A percentile compares a stretch with the other conserved stretches of the same genome.
phyloP scores from a whole-genome alignment of 1,140 invertebrate species.

The Eupeodes corollae region DNA sequence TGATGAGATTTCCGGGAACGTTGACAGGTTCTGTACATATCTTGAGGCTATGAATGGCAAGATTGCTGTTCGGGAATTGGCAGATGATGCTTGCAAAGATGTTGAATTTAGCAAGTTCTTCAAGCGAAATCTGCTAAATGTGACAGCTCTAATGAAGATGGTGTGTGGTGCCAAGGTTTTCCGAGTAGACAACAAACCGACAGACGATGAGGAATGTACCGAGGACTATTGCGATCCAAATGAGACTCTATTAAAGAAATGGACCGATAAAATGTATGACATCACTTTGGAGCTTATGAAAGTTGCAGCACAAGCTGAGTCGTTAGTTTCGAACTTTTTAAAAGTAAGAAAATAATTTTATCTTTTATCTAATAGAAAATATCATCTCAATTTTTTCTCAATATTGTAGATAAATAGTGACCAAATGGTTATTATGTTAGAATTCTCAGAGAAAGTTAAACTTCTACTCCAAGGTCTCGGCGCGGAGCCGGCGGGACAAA shows the following conservation, averaged over 20 bases:
- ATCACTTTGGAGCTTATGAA: conserved; percentile 19
- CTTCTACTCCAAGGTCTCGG: conserved; percentile 18
- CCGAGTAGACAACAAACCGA: conserved; percentile 4
- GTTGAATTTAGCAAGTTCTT: conserved; percentile 7
- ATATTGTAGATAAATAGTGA: neutral
- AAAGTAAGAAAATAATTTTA: no score
- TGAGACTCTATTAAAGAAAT: conserved; percentile 26
- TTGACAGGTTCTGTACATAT: conserved; percentile 9
- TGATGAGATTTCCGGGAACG: conserved; percentile 14
- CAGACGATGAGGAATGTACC: conserved; percentile 25
- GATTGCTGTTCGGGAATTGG: conserved; percentile 8
- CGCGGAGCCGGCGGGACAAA: conserved; percentile 11
- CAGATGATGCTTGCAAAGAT: neutral
- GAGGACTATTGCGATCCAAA: conserved; percentile 34
- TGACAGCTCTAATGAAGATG: conserved; percentile 20
- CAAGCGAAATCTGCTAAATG: conserved; percentile 16
- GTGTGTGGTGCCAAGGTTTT: conserved; percentile 11
- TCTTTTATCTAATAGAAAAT: neutral
- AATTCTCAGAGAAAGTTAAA: conserved; percentile 18
- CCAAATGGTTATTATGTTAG: conserved; percentile 3
- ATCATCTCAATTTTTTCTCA: neutral
- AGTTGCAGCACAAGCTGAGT: conserved; percentile 13
- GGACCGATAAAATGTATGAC: conserved; percentile 19
- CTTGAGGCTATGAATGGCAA: conserved; percentile 11
- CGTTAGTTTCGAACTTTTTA: conserved; percentile 8